Base-by-base conservation (phyloP, 2,797 vertebrate species). In the Phalloptychus januarius region DNA sequence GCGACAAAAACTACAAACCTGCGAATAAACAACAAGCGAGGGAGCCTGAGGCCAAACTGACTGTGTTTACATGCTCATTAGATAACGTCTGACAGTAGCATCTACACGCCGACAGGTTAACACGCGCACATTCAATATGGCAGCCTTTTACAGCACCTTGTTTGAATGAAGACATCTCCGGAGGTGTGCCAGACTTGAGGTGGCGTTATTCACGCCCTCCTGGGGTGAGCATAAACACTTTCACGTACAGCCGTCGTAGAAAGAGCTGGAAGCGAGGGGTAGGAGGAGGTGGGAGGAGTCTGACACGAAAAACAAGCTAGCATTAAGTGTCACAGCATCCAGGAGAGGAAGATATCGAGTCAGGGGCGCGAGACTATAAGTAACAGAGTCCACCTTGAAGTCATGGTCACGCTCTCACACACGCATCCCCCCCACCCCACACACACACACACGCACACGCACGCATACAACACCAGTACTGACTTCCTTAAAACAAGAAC, bases 321-420 rank as follows among this genome's bases (percentile, higher is more conserved):
- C 92, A 81, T 93, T 91, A 93, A 89, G 76, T 88, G 91, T 93
- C 91, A 88, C 72, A 75, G 71, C 77, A 76, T 84, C 78, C 85
- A 78, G 74, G 58, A 77, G 52, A 77, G 82, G 79, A 67, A 80
- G 81, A 81, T 82, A 91, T 87, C 81, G 85, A 88, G 89, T 79
- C 78, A 85, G 71, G 77, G 83, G 71, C 85, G 52, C 80, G 77
- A 78, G 58, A 58, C 83, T 91, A 91, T 87, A 89, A 91, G 92
- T 92, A 92, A 76, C 79, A 52, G 61, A 20, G 61, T 44, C 78
- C 83, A 89, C 83, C 85, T 85, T 87, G 58, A 58, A 88, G 71
- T 71, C 71, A 76, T 82, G 81, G 80, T 82, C 79, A 28, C 48
- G 36, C 6, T 44, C 52, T 75, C 45, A 4, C 45, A 15, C 44